Evolutionary conservation across 2,888 invertebrate species (phyloP), one percentile per base, ranked within the genome.

Genomic region (Cremastinae sp.): DNA sequence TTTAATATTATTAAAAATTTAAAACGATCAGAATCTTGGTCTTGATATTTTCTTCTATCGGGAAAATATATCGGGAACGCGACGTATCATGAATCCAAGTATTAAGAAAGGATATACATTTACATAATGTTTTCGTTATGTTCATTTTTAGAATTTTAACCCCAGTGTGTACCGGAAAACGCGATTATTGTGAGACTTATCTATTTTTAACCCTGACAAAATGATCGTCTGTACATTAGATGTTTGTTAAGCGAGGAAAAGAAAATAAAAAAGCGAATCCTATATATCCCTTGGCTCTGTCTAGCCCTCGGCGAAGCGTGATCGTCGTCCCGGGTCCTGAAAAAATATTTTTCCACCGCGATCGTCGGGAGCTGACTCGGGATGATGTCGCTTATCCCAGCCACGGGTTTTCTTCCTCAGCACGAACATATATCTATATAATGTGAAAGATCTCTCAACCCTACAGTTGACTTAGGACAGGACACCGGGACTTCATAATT

Each of bases 401-500:
- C 47, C 41, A 51, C 20, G 58, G 58, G 38, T 72, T 68, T 68
- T 74, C 56, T 59, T 34, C 43, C 14, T 12, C 18, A 47, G 51
- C 34, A 38, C 66, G 66, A 38, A 64, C 12, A 47, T 53, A 41
- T 49, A 62, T 36, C 16, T 41, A 43, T 54, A 65, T 49, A 49
- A 53, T 53, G 28, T 51, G 47, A 8, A 12, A 28, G 62, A 22
- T 54, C 75, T 72, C 58, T 47, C 61, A 68, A 73, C 75, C 54
- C 66, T 61, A 8, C 61, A 73, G 83, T 83, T 84, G 81, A 83
- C 81, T 82, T 83, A 83, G 83, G 82, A 83, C 79, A 80, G 69
- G 68, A 73, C 69, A 69, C 58, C 64, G 75, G 73, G 79, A 81
- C 80, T 80, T 80, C 71, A 80, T 83, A 84, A 84, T 82, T 84